Conservation (phyloP, 2,797 vertebrate genomes). For the Myotis planiceps region DNA sequence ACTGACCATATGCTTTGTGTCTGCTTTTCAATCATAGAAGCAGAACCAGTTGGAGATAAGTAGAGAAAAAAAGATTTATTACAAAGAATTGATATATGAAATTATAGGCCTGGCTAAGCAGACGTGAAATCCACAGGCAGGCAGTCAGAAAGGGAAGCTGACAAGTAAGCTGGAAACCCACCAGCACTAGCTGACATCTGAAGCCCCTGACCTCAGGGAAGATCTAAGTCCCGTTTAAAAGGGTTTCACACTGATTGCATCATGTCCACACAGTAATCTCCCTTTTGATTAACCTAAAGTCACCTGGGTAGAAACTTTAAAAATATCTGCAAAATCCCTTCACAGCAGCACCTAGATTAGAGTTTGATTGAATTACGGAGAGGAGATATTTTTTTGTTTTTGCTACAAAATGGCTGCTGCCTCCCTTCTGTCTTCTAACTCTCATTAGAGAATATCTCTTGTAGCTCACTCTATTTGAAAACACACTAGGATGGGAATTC, state of each 20-base stretch:
- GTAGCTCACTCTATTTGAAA: not conserved
- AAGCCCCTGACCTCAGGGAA: not conserved
- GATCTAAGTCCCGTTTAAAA: not conserved
- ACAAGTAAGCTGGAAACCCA: not conserved
- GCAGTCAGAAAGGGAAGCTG: not conserved
- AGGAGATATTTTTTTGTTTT: not conserved
- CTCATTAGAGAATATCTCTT: not conserved
- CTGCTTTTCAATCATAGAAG: not conserved
- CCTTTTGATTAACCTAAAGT: not conserved
- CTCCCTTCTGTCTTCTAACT: not conserved
- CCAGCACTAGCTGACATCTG: not conserved
- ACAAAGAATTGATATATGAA: not conserved
- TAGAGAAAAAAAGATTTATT: not conserved
- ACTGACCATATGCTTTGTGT: not conserved
- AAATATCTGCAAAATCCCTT: not conserved
- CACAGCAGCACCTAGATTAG: not conserved
- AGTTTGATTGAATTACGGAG: not conserved
- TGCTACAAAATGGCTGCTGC: not conserved
- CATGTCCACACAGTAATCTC: not conserved
- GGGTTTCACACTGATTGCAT: not conserved
- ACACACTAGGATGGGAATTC: not conserved
- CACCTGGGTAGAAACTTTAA: not conserved
- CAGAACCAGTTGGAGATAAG: not conserved
- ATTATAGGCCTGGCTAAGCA: not conserved
- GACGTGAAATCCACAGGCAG: not conserved